Evolutionary conservation across 2,113 vertebrate species (phyloP), one percentile per base, ranked within the genome.

Genomic region (Sinocyclocheilus rhinocerous): DNA sequence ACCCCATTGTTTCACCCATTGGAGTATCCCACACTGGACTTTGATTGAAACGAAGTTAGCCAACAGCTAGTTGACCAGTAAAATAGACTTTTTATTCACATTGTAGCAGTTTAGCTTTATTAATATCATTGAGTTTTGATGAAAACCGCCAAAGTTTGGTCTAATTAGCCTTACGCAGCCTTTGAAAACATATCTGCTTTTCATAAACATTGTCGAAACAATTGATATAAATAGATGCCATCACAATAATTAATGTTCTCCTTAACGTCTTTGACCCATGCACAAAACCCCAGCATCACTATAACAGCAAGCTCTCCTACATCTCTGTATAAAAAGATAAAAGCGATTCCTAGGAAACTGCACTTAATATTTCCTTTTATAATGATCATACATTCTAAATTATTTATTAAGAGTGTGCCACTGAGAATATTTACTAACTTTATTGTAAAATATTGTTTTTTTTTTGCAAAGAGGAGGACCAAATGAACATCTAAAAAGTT

Each of bases 191-290:
- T 15, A 45, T 63, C 26, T 80, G 76, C 73, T 72, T 86, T 88
- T 89, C 73, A 70, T 76, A 36, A 70, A 39, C 45, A 52, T 42
- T 61, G 73, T 83, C 29, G 24, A 78, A 73, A 63, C 52, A 87
- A 87, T 83, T 85, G 45, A 89, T 83, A 85, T 79, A 65, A 82
- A 87, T 65, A 3, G 20, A 65, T 87, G 81, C 48, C 15, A 29
- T 89, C 33, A 59, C 65, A 85, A 84, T 86, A 85, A 85, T 84
- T 52, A 76, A 81, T 85, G 84, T 26, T 83, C 69, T 55, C 79
- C 45, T 26, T 26, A 26, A 26, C 29, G 29, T 29, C 29, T 29
- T 29, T 29, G 29, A 29, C 29, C 1, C 29, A 2, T 2, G 2
- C 29, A 65, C 63, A 50, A 50, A 13, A 4, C 50, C 15, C 6